A percentile compares a stretch with the other conserved stretches of the same genome.
These are phyloP conservation scores for Brachionus sp. DNA, from an alignment of 1,140 invertebrate species.

Conservation along the genomic window DNA sequence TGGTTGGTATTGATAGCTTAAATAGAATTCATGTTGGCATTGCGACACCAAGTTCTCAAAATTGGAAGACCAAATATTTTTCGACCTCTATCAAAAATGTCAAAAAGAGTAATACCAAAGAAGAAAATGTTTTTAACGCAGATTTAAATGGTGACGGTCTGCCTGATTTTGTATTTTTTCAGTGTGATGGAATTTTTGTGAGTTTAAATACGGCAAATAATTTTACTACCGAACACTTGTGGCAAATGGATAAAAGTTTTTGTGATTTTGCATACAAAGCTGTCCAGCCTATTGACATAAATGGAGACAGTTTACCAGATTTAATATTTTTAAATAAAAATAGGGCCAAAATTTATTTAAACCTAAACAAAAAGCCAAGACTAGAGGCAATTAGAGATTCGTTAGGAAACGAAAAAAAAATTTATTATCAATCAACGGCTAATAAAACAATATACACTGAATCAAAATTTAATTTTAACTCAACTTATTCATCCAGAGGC, in stretches of 20 bases:
- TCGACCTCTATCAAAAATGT: background rate
- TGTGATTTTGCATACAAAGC: background rate
- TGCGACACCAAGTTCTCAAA: background rate
- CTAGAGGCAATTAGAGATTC: background rate
- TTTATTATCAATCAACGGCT: background rate
- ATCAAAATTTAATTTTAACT: conserved; percentile 11
- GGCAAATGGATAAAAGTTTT: conserved; percentile 4
- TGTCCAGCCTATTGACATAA: background rate
- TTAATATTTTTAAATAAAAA: background rate
- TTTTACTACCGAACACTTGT: background rate
- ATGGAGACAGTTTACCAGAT: background rate
- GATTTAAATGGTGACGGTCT: conserved; percentile 4
- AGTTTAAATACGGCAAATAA: background rate
- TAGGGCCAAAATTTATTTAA: background rate
- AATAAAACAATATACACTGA: conserved; percentile 6
- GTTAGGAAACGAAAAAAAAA: conserved; percentile 11
- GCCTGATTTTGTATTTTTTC: conserved; percentile 16
- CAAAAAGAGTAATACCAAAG: conserved; percentile 4
- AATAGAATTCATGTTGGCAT: conserved; percentile 20
- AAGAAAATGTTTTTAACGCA: background rate
- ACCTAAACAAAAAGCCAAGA: background rate
- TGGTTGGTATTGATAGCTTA: conserved; percentile 4
- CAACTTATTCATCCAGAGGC: background rate
- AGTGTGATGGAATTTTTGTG: conserved; percentile 15
- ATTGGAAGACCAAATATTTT: background rate